Evolutionary conservation across 2,888 invertebrate genomes (phyloP).

Genomic region (Ophion ventricosus): DNA sequence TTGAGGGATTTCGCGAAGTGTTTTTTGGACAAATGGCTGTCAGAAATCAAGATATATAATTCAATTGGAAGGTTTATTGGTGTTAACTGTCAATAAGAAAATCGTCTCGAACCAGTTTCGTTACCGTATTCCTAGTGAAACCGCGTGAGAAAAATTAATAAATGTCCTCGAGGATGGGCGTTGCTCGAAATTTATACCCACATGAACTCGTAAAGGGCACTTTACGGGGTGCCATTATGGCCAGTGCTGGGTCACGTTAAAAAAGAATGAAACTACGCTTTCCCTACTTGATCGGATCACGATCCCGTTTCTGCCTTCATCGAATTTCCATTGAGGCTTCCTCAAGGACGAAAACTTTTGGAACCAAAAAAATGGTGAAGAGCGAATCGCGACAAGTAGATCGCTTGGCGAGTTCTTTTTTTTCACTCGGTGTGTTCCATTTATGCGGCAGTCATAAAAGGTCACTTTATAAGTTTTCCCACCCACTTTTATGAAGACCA

Average conservation of each 20-base stretch:
- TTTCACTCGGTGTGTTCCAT: conserved; percentile 71
- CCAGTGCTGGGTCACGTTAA: neutral
- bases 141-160: conserved; percentile 65
- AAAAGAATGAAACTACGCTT: conserved; percentile 21
- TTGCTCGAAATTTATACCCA: conserved; percentile 61
- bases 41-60: neutral
- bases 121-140: conserved; percentile 32
- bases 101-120: conserved; percentile 17
- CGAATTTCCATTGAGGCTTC: conserved; percentile 53
- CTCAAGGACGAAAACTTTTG: conserved; percentile 1
- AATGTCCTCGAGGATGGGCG: conserved; percentile 54
- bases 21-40: neutral
- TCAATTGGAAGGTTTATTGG: too few species aligned
- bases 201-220: conserved; percentile 23
- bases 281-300: conserved; percentile 32
- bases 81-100: neutral
- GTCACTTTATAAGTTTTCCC: conserved; percentile 78
- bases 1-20: too few species aligned
- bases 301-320: conserved; percentile 52
- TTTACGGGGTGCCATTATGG: conserved; percentile 2
- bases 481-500: conserved; percentile 76
- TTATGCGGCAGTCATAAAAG: conserved; percentile 76
- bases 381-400: conserved; percentile 63
- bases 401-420: conserved; percentile 42
- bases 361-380: conserved; percentile 28